Evolutionary conservation across 2,888 invertebrate species (phyloP).

Genomic region (Creontiades dilutus): DNA sequence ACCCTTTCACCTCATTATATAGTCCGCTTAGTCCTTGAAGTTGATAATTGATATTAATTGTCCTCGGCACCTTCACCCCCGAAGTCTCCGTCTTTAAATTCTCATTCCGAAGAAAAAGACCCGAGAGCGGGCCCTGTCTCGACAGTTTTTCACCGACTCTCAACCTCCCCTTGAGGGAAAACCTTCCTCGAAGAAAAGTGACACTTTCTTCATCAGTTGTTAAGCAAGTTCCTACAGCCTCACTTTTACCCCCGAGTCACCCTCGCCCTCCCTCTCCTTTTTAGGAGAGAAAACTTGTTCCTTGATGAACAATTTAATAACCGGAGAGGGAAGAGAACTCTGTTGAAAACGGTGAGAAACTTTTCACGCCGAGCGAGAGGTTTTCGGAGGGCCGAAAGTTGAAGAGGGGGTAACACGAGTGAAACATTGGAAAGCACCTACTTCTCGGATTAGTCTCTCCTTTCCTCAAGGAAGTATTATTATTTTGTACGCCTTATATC

Average conservation of each 20-base stretch:
- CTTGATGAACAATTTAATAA: constrained; percentile 66
- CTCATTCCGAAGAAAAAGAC: constrained; percentile 28
- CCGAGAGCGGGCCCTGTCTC: neutral
- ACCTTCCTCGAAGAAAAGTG: constrained; percentile 37
- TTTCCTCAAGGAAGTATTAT: constrained; percentile 38
- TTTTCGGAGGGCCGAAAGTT: constrained; percentile 18
- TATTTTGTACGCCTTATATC: constrained; percentile 62
- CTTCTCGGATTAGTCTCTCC: constrained; percentile 23
- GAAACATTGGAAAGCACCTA: constrained; percentile 63
- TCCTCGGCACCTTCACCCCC: constrained; percentile 51
- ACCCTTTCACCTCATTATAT: constrained; percentile 58
- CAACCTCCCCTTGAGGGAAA: neutral
- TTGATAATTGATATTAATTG: constrained; percentile 67
- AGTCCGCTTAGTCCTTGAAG: constrained; percentile 47
- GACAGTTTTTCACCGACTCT: neutral
- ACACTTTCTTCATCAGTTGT: constrained; percentile 67
- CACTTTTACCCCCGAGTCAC: constrained; percentile 19
- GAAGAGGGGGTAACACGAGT: constrained; percentile 34
- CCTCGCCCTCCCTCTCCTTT: no score
- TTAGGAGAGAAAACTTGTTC: constrained; percentile 52
- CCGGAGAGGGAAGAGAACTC: constrained; percentile 19
- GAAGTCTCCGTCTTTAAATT: constrained; percentile 34
- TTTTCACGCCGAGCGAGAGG: neutral
- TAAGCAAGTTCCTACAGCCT: constrained; percentile 64
- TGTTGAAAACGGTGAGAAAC: constrained; percentile 13